These are phyloP conservation scores for Babylonia areolata DNA, from an alignment of 1,140 invertebrate genomes.

Conservation along the genomic window DNA sequence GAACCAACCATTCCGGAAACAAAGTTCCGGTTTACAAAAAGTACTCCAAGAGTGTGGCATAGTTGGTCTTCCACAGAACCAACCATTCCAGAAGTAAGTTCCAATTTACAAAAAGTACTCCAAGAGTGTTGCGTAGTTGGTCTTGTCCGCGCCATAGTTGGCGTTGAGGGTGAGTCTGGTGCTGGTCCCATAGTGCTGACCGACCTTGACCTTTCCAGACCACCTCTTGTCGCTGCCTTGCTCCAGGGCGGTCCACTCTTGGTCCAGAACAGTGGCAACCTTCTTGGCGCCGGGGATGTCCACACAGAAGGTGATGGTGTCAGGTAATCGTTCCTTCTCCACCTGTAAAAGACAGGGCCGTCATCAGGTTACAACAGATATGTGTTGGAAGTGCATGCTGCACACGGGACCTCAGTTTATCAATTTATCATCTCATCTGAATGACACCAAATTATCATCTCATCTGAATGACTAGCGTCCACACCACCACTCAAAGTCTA, in stretches of 20 bases:
- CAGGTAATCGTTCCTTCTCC: not conserved
- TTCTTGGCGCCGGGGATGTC: conserved; percentile 67
- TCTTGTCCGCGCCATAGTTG: conserved; percentile 69
- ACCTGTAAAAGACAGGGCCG: not conserved
- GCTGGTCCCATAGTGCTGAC: conserved; percentile 55
- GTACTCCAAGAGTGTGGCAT: conserved; percentile 74
- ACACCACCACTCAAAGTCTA: no score
- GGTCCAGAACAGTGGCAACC: conserved; percentile 71
- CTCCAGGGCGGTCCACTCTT: conserved; percentile 72
- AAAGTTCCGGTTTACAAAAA: conserved; percentile 52
- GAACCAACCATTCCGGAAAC: no score
- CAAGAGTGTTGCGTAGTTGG: conserved; percentile 72
- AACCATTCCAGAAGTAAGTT: no score
- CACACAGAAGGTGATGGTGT: conserved; percentile 65
- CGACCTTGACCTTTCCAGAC: conserved; percentile 62
- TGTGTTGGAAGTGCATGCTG: no score
- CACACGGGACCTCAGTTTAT: no score
- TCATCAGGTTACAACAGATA: no score
- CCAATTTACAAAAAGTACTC: conserved; percentile 67
- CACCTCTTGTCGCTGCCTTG: conserved; percentile 55
- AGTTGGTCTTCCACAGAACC: no score
- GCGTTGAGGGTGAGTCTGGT: conserved; percentile 70
- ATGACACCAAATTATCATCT: no score
- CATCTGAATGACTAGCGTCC: no score
- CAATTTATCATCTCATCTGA: no score